These are phyloP conservation scores for Potorous gilbertii DNA, from an alignment of 2,797 vertebrate genomes.

Conservation along the genomic window DNA sequence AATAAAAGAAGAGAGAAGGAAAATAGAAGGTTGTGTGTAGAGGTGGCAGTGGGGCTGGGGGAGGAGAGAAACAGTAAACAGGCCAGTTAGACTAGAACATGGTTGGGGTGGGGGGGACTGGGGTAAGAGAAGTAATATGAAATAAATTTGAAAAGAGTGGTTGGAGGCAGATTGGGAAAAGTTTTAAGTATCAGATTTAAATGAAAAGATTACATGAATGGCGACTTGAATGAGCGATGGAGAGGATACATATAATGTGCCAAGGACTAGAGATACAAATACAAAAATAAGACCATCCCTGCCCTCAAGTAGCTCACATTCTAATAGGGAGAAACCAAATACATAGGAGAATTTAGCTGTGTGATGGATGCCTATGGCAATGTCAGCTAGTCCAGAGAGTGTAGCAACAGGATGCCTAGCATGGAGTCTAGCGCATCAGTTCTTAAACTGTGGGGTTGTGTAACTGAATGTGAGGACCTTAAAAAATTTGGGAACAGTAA, in stretches of 20 bases:
- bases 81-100: background rate
- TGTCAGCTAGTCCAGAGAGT: background rate
- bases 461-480: too few species aligned
- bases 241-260: background rate
- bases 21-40: background rate
- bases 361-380: background rate
- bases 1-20: background rate
- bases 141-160: background rate
- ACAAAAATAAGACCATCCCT: background rate
- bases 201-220: background rate
- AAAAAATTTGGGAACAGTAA: too few species aligned
- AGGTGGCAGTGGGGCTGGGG: background rate
- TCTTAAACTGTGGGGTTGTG: too few species aligned
- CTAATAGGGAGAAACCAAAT: background rate
- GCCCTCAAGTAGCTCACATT: background rate
- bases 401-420: background rate
- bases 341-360: background rate
- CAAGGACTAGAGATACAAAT: background rate
- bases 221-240: background rate
- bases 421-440: background rate
- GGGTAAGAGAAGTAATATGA: background rate
- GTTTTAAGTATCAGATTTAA: background rate
- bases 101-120: background rate
- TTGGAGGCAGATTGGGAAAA: background rate
- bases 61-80: background rate